phyloP scores from a whole-genome alignment of 92 coral and sea anemone genomes.

The Epizoanthus ramosus region DNA sequence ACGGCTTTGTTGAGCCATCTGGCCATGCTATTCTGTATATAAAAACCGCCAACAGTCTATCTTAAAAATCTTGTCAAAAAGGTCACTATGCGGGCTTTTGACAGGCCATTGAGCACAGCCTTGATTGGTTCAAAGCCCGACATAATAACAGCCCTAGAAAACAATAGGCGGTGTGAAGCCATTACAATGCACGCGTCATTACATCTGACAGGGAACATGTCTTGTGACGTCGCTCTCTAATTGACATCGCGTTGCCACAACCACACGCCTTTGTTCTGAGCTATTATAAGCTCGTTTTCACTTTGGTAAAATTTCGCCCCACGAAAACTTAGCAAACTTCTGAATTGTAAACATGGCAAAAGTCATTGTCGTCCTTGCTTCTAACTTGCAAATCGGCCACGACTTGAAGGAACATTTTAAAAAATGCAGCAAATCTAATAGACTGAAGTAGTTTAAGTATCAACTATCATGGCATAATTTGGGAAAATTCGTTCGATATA shows the following conservation, averaged over 20 bases:
- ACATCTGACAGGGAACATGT: slow-evolving; percentile 62
- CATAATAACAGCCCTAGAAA: slow-evolving; percentile 52
- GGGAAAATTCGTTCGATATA: slow-evolving; percentile 6
- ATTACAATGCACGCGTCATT: slow-evolving; percentile 70
- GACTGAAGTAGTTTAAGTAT: neutral
- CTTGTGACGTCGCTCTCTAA: slow-evolving; percentile 47
- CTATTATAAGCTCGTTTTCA: slow-evolving; percentile 46
- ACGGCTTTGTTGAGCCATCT: slow-evolving; percentile 62
- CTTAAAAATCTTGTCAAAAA: slow-evolving; percentile 68
- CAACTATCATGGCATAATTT: too few relatives aligned
- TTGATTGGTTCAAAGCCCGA: slow-evolving; percentile 76
- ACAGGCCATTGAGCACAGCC: slow-evolving; percentile 58
- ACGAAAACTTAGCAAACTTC: neutral
- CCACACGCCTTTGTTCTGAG: slow-evolving; percentile 16
- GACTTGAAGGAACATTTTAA: neutral
- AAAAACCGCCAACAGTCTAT: slow-evolving; percentile 70
- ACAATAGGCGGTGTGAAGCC: slow-evolving; percentile 40
- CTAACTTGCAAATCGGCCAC: neutral
- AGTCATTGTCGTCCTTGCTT: too few relatives aligned
- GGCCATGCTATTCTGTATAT: slow-evolving; percentile 63
- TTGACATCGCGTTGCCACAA: slow-evolving; percentile 26
- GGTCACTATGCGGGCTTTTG: slow-evolving; percentile 62
- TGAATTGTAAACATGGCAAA: too few relatives aligned
- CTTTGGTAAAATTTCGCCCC: slow-evolving; percentile 32
- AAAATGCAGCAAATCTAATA: neutral